Percentiles rank a stretch among this genome's conserved stretches.
Evolutionary conservation across 2,797 vertebrate genomes (phyloP).

Genomic region (Okamejei kenojei): DNA sequence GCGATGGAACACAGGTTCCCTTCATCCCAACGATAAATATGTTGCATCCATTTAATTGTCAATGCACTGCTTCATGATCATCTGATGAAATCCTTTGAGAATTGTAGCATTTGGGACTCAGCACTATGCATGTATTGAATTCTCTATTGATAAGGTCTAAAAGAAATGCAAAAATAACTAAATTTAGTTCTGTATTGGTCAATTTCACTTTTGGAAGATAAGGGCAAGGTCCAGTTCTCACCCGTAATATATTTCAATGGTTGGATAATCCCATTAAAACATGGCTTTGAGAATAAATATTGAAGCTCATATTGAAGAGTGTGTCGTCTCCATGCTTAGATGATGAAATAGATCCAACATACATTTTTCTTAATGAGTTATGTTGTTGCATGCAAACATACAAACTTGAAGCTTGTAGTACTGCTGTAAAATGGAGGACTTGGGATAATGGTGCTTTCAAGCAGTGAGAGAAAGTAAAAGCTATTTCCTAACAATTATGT

Average conservation of each 20-base stretch:
- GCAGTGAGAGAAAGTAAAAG: neutral
- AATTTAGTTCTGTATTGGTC: neutral
- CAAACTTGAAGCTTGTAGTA: neutral
- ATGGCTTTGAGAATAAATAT: neutral
- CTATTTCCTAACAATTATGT: neutral
- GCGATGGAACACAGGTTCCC: neutral
- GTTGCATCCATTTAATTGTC: neutral
- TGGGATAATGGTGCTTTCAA: neutral
- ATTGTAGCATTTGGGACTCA: neutral
- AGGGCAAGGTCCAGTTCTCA: neutral
- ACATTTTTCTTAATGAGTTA: neutral
- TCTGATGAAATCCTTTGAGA: neutral
- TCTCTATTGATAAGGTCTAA: neutral
- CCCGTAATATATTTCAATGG: neutral
- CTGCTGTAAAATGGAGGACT: neutral
- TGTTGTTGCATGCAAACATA: neutral
- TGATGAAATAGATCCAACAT: neutral
- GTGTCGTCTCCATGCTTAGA: neutral
- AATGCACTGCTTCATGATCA: neutral
- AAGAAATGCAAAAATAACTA: neutral
- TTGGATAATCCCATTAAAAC: neutral
- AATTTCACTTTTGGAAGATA: neutral
- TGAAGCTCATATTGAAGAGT: neutral
- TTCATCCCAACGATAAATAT: neutral
- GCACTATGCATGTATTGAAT: neutral